Evolutionary conservation across 1,140 invertebrate genomes (phyloP), one percentile per base, ranked within the genome.

Genomic region (Grapholita molesta): DNA sequence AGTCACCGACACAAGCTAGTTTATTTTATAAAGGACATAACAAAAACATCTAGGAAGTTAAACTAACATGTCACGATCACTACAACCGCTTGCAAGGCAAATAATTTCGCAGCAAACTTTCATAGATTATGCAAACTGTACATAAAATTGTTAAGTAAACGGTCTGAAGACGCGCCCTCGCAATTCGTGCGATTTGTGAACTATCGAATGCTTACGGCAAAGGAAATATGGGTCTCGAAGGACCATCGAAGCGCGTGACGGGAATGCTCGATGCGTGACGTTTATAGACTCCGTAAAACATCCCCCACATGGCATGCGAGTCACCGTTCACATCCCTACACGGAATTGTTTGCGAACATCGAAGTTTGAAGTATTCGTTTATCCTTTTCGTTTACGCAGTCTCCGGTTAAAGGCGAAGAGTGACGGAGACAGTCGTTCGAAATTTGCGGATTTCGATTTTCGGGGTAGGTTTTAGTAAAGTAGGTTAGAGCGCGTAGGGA

Each of bases 91-190:
- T 48, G 7, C 28, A 30, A 8, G 21, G 42, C 42, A 61, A 61
- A 61, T 32, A 61, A 15, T 32, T 30, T 25, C 55, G 4, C 12
- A 15, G 25, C 12, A 28, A 61, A 61, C 24, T 28, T 25, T 25
- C 25, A 15, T 15, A 12, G n/a, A 15, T 52, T 57, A 32, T 61
- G 24, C 55, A 61, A 61, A 61, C 55, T 9, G 53, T 25, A 61
- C 55, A 61, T 61, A 30, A 61, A 61, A 61, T 61, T 11, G 55
- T 61, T 61, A 61, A 61, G 55, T 61, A 61, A 61, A 61, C 55
- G 55, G 25, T 23, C 21, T 25, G 30, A 28, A 12, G 55, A 61
- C 55, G 28, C 55, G 32, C 53, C 53, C 53, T 57, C 25, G 25
- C 53, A 57, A 57, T 61, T 61, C 28, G 11, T n/a, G 55, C 28